Evolutionary conservation across 2,113 vertebrate genomes (phyloP).

Genomic region (Engystomops pustulosus): DNA sequence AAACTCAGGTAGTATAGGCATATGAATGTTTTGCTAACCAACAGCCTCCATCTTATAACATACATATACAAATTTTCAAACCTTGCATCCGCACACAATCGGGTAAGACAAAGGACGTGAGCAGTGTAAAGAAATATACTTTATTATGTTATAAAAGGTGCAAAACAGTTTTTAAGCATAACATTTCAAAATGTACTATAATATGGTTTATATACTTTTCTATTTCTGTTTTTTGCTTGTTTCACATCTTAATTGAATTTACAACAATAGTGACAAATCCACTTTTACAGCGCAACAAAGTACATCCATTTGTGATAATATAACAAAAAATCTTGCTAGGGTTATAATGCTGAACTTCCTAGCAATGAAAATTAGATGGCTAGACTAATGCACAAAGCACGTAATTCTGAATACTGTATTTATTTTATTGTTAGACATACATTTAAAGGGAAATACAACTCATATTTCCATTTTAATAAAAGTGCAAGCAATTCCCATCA

Average conservation of each 20-base stretch:
- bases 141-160: slow-evolving; percentile 69
- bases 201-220: slow-evolving; percentile 56
- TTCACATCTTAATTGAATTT: slow-evolving; percentile 57
- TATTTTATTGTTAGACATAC: slow-evolving; percentile 42
- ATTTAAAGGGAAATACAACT: slow-evolving; percentile 43
- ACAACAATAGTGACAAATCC: slow-evolving; percentile 57
- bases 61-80: no score
- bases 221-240: slow-evolving; percentile 57
- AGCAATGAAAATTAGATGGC: slow-evolving; percentile 40
- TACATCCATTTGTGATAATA: slow-evolving; percentile 59
- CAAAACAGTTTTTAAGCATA: slow-evolving; percentile 62
- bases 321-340: slow-evolving; percentile 35
- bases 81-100: slow-evolving; percentile 46
- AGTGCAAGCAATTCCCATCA: slow-evolving; percentile 25
- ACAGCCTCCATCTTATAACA: no score
- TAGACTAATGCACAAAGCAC: slow-evolving; percentile 44
- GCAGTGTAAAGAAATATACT: slow-evolving; percentile 65
- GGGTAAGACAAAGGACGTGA: slow-evolving; percentile 60
- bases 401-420: slow-evolving; percentile 41
- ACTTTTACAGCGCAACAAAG: slow-evolving; percentile 58
- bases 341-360: slow-evolving; percentile 39
- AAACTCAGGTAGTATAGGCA: no score
- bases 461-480: slow-evolving; percentile 40
- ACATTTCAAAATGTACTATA: slow-evolving; percentile 59
- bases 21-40: no score